These are phyloP conservation scores for Battus philenor DNA, from an alignment of 1,140 invertebrate genomes.

Conservation along the genomic window DNA sequence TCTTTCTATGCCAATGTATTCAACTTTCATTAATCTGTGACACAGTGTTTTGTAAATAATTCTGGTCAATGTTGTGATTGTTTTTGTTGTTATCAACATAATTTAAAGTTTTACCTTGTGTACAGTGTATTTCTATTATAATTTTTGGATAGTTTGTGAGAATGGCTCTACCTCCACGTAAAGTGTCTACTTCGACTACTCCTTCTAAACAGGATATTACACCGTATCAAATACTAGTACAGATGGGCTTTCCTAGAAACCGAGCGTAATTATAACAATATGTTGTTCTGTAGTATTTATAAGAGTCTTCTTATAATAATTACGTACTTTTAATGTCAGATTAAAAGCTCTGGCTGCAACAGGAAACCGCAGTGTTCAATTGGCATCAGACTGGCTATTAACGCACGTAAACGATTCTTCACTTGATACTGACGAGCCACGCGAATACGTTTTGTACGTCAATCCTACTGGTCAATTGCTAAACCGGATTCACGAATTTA, in stretches of 20 bases:
- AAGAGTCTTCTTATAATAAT: too few relatives aligned
- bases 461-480: constrained; percentile 84
- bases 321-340: constrained; percentile 72
- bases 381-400: constrained; percentile 92
- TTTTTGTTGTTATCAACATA: too few relatives aligned
- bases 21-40: too few relatives aligned
- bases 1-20: too few relatives aligned
- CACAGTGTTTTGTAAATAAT: too few relatives aligned
- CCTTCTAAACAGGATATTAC: constrained; percentile 84
- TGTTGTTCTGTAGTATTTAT: constrained; percentile 7
- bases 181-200: constrained; percentile 74
- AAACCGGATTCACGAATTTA: constrained; percentile 85
- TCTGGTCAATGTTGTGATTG: too few relatives aligned
- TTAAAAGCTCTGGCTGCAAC: constrained; percentile 94
- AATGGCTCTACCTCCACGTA: constrained; percentile 59
- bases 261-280: constrained; percentile 80
- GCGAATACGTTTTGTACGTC: constrained; percentile 91
- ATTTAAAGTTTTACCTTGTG: too few relatives aligned
- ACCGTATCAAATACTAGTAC: constrained; percentile 86
- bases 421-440: constrained; percentile 83
- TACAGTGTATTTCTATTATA: too few relatives aligned
- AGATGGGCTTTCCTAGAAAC: constrained; percentile 91
- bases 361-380: constrained; percentile 88
- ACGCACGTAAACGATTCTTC: constrained; percentile 91
- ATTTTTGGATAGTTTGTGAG: too few relatives aligned